Base-by-base conservation (phyloP, 2,888 invertebrate genomes). In the Pseudolycoriella hygida region DNA sequence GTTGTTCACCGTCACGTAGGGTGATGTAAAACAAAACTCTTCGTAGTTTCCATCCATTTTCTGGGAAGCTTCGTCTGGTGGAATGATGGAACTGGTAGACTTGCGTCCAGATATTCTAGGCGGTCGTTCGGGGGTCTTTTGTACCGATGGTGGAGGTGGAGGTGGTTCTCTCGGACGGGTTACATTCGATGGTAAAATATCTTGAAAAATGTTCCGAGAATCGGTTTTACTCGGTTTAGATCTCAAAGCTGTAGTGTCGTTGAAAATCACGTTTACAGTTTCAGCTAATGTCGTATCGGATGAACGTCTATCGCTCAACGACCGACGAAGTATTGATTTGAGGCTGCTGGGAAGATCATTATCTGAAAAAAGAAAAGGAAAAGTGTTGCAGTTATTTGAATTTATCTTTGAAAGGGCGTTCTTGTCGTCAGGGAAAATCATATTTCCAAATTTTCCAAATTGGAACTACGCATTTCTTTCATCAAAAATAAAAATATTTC, bases 211-310 rank as follows among this genome's bases (percentile, higher is more conserved):
- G 61, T 74, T 73, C 58, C 75, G 71, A 17, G 74, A 70, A 59
- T 77, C 73, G 37, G 70, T 69, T 58, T 76, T 73, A 55, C 68
- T 67, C 51, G 66, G 67, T 60, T 74, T 75, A 45, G 77, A 70
- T 53, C 86, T 73, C 53, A 88, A 67, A 18, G 87, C 80, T 81
- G 87, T 88, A 19, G 87, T 87, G 61, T 89, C 88, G 58, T 80
- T 70, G 60, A 83, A 84, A 49, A 71, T 70, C 10, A 37, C n/a
- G 20, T 31, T 17, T 34, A 25, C 73, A 43, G 73, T 67, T 12
- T 4, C 25, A 25, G 67, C 66, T 11, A 58, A 67, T 64, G 69
- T 57, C 3, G 56, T 65, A 62, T 54, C 50, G 61, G 66, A 60
- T 67, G 50, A 54, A 14, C 59, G 54, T 11, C 68, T 61, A 46